Evolutionary conservation across 1,140 invertebrate genomes (phyloP), one percentile per base, ranked within the genome.

Genomic region (Drosophila paulistorum): DNA sequence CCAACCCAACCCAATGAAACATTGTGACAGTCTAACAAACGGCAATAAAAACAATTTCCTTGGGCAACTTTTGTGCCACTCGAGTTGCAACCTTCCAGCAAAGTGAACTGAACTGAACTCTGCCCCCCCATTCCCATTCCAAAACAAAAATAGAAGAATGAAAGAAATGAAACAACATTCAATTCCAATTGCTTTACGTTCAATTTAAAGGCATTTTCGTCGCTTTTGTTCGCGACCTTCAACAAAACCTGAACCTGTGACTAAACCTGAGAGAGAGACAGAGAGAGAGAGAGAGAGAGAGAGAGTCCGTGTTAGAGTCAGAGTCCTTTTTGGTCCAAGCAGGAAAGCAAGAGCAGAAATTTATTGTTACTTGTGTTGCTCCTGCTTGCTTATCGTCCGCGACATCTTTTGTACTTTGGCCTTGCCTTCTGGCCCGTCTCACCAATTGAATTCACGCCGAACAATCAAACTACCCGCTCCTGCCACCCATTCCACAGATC

Each of bases 401-500:
- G 60, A 66, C 75, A 73, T 73, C 51, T 57, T 35, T 73, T 69
- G 39, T 61, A 14, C n/a, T 10, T 41, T 51, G 54, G 37, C 10
- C 37, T 35, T 55, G 35, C 14, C 51, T 55, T 39, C 39, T 62
- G 72, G 41, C 63, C 68, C 73, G 65, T 81, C 74, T 74, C 68
- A 65, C 64, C 79, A 87, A 87, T 87, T 87, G 83, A 85, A 77
- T 85, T 85, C 69, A 67, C 67, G 81, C 68, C 39, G 68, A 54
- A 74, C 67, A 77, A 71, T 62, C 62, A 63, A 75, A 55, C 59
- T 67, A 30, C 39, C 37, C 42, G 57, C 30, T 1, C 9, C 1
- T 30, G 5, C 30, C 30, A 3, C 30, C 30, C 6, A 30, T 30
- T 26, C 30, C 30, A 30, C 30, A 5, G 5, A 30, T 30, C 30